Evolutionary conservation across 2,113 vertebrate genomes (phyloP).

Genomic region (Terrapene triunguis): DNA sequence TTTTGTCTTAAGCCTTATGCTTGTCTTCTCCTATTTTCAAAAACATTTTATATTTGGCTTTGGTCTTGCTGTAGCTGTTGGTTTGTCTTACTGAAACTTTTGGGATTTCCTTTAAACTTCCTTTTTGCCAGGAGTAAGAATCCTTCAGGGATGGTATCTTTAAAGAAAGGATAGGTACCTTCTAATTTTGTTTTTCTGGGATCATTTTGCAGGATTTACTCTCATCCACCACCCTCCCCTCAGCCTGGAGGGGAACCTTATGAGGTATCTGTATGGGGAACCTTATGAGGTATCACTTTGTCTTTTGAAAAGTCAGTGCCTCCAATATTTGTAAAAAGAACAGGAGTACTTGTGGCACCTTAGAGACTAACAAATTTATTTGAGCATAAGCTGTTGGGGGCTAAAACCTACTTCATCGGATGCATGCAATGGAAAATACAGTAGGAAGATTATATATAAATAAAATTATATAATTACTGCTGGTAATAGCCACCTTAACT

Average conservation of each 20-base stretch:
- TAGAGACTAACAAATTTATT: no score
- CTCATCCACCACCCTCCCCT: not conserved
- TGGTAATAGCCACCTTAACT: no score
- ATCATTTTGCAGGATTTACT: not conserved
- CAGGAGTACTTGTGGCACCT: no score
- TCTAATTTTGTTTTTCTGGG: not conserved
- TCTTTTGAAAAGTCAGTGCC: slow-evolving; percentile 7
- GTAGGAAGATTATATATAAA: no score
- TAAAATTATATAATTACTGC: no score
- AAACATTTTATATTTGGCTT: not conserved
- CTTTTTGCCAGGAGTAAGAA: not conserved
- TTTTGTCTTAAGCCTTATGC: not conserved
- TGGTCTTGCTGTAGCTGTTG: not conserved
- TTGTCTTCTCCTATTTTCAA: not conserved
- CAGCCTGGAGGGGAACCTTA: not conserved
- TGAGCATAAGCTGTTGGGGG: no score
- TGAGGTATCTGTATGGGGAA: not conserved
- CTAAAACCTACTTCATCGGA: no score
- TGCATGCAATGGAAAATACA: no score
- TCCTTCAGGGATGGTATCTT: not conserved
- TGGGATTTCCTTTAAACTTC: not conserved
- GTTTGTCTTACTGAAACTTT: not conserved
- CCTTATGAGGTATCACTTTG: not conserved
- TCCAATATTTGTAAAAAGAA: not conserved
- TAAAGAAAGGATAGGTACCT: not conserved